Evolutionary conservation across 1,140 invertebrate genomes (phyloP).

Genomic region (Hypsibius dujardini): DNA sequence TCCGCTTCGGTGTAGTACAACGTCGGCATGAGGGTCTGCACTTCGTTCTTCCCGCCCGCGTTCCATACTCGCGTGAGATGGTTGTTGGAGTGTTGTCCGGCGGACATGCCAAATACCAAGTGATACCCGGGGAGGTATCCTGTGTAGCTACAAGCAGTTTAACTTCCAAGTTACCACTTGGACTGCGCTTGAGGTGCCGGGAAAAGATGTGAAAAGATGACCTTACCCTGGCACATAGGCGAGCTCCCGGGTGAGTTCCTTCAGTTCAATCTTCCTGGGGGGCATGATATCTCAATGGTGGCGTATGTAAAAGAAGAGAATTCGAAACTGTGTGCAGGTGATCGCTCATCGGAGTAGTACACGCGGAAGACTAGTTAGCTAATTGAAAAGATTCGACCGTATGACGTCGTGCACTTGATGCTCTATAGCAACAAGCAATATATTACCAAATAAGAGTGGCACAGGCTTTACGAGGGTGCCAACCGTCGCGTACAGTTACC

Average conservation of each 20-base stretch:
- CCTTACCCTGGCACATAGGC: slow-evolving; percentile 10
- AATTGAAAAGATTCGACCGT: too few relatives aligned
- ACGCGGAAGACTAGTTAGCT: too few relatives aligned
- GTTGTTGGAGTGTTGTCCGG: not conserved
- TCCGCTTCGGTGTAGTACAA: not conserved
- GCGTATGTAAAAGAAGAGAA: not conserved
- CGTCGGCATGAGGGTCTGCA: not conserved
- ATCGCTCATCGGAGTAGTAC: too few relatives aligned
- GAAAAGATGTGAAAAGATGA: not conserved
- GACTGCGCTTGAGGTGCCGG: too few relatives aligned
- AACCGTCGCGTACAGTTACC: too few relatives aligned
- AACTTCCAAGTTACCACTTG: not conserved
- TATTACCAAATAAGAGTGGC: too few relatives aligned
- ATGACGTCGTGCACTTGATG: too few relatives aligned
- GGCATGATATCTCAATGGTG: not conserved
- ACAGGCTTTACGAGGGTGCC: too few relatives aligned
- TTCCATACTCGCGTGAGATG: not conserved
- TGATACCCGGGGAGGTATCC: slow-evolving; percentile 11
- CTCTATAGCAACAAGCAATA: too few relatives aligned
- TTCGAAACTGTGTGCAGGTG: too few relatives aligned
- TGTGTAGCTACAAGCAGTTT: slow-evolving; percentile 13
- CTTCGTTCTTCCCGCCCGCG: not conserved
- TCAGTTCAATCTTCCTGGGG: not conserved
- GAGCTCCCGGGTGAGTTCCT: not conserved
- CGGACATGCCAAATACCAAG: not conserved